Base-by-base conservation (phyloP, 2,888 invertebrate species). In the Drosophila sordidula region DNA sequence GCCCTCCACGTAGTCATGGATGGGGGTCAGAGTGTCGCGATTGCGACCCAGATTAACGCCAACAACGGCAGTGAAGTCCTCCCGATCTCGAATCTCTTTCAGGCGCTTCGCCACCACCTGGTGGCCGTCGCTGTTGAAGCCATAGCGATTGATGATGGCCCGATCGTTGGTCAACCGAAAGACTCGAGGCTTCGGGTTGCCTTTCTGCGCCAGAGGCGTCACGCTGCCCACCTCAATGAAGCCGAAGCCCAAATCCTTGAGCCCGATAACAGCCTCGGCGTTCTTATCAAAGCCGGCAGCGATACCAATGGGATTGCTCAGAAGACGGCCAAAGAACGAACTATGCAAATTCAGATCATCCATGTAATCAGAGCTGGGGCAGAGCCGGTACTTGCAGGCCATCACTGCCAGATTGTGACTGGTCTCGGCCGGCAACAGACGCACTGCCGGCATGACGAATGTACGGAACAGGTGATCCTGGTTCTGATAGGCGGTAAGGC, bases 251-350 rank as follows among this genome's bases (percentile, higher is more conserved):
- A 98, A 93, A 86, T 95, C 95, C 69, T 95, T 93, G 39, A 99
- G 92, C 0, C 97, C 97, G 83, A 95, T 92, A 2, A 98, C 93
- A 22, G 97, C 98, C 93, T 99, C 98, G 6, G 96, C 99, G 92
- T 99, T 95, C 92, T 99, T 99, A 92, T 99, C 99, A 93, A 99
- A 99, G 6, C 99, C 99, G 62, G 99, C 99, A 26, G 99, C 99
- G 89, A 99, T 95, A n/a, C 99, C 99, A 80, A 99, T 92, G 0
- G 99, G 99, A 93, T 98, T 99, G 57, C 94, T 93, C 69, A 99
- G 94, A 12, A 95, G 91, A 70, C 95, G 93, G 22, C 95, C 95
- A 91, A 97, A 95, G 47, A 98, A 93, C 56, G 93, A 94, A 0
- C 95, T 95, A 90, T 94, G 94, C 96, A 85, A 39, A 58, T 82